These are phyloP conservation scores for Linnaemya tessellans DNA, from an alignment of 2,888 invertebrate species.

Conservation along the genomic window DNA sequence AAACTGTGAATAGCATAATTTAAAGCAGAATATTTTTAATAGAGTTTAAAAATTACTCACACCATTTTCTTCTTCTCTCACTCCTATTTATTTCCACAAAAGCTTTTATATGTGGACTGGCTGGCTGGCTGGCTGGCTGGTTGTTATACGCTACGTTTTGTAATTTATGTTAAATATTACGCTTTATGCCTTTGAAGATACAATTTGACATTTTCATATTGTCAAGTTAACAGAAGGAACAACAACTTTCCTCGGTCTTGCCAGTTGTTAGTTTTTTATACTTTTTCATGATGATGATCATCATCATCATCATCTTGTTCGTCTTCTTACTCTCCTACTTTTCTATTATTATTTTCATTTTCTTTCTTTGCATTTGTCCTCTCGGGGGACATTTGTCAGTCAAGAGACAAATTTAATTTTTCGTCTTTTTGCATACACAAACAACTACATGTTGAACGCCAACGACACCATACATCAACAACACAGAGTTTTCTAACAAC, in stretches of 20 bases:
- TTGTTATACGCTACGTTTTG: constrained; percentile 12
- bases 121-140: too few relatives aligned
- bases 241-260: constrained; percentile 43
- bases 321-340: constrained; percentile 5
- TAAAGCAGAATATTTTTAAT: too few relatives aligned
- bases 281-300: too few relatives aligned
- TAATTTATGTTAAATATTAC: constrained; percentile 68
- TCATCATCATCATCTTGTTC: not conserved
- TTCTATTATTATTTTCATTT: constrained; percentile 50
- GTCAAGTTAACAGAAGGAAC: constrained; percentile 76
- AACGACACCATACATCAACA: constrained; percentile 36
- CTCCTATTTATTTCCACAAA: constrained; percentile 16
- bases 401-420: constrained; percentile 82
- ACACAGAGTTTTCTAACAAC: constrained; percentile 30
- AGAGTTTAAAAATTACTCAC: not conserved
- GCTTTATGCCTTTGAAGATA: constrained; percentile 73
- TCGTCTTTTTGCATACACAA: constrained; percentile 73
- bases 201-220: constrained; percentile 81
- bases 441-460: constrained; percentile 72
- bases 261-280: not conserved
- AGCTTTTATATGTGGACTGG: constrained; percentile 1
- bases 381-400: constrained; percentile 82
- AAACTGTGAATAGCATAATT: not conserved
- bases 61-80: not conserved
- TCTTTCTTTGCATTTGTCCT: constrained; percentile 76